Conservation (phyloP, 2,888 invertebrate genomes). For the Drosophila quinaria region DNA sequence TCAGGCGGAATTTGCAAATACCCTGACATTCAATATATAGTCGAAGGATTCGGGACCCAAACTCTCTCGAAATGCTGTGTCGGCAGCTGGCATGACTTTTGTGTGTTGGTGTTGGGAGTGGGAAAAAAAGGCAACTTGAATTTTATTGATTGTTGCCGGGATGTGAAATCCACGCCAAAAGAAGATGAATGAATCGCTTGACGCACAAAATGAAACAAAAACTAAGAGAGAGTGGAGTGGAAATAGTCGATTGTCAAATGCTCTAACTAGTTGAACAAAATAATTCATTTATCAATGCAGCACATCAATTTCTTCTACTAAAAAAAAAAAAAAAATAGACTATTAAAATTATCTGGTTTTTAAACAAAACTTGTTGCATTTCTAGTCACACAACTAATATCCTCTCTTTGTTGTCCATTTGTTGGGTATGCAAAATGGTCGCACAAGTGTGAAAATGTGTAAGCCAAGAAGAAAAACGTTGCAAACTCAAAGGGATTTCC, state of each 20-base stretch:
- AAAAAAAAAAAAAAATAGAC: too few species aligned
- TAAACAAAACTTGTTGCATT: neutral
- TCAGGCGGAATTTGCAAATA: slow-evolving; percentile 80
- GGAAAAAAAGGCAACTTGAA: slow-evolving; percentile 73
- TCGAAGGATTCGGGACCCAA: slow-evolving; percentile 2
- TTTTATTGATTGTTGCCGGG: slow-evolving; percentile 75
- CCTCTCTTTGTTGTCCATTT: neutral
- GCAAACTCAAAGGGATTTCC: slow-evolving; percentile 73
- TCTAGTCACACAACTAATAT: neutral
- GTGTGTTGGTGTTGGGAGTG: slow-evolving; percentile 51
- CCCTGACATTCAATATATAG: slow-evolving; percentile 64
- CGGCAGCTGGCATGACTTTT: slow-evolving; percentile 73
- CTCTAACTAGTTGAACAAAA: slow-evolving; percentile 18
- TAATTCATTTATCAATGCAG: too few species aligned
- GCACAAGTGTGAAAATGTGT: slow-evolving; percentile 55
- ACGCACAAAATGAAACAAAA: slow-evolving; percentile 56
- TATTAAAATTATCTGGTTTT: neutral
- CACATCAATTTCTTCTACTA: too few species aligned
- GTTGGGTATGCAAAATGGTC: slow-evolving; percentile 19
- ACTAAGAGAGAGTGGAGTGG: neutral
- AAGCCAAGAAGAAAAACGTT: slow-evolving; percentile 42
- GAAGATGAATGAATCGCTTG: slow-evolving; percentile 79
- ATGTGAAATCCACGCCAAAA: slow-evolving; percentile 66
- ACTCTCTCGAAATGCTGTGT: slow-evolving; percentile 19
- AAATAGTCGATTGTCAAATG: slow-evolving; percentile 3